Evolutionary conservation across 2,888 invertebrate genomes (phyloP).

Genomic region (Eilema griseolum): DNA sequence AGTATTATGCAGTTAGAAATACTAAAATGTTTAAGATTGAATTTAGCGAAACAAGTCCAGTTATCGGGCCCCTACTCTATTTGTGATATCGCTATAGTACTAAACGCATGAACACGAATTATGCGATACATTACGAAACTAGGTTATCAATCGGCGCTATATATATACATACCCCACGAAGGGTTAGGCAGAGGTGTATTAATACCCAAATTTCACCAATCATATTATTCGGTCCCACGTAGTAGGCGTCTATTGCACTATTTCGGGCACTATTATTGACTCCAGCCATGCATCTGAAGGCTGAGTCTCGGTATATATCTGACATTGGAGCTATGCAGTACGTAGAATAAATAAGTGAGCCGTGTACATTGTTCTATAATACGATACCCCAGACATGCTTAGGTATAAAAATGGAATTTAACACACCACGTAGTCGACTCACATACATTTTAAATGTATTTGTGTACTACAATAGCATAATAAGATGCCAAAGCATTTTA

Average conservation of each 20-base stretch:
- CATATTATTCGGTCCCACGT: too few species aligned
- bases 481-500: conserved; percentile 39
- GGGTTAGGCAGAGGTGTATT: too few species aligned
- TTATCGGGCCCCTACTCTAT: not conserved
- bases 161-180: too few species aligned
- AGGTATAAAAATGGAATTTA: not conserved
- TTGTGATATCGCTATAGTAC: conserved; percentile 11
- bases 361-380: conserved; percentile 17
- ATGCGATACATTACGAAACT: conserved; percentile 39
- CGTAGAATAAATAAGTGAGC: conserved; percentile 14
- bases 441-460: conserved; percentile 37
- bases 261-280: too few species aligned
- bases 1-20: not conserved
- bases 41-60: not conserved
- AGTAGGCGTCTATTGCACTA: too few species aligned
- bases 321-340: too few species aligned
- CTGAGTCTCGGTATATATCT: too few species aligned
- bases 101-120: conserved; percentile 28
- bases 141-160: conserved; percentile 49
- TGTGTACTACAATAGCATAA: conserved; percentile 33
- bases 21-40: not conserved
- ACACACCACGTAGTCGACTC: conserved; percentile 26
- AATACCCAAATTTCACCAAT: too few species aligned
- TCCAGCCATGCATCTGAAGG: too few species aligned
- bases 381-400: conserved; percentile 11